Evolutionary conservation across 2,888 invertebrate genomes (phyloP), one percentile per base, ranked within the genome.

Genomic region (Achlya flavicornis): DNA sequence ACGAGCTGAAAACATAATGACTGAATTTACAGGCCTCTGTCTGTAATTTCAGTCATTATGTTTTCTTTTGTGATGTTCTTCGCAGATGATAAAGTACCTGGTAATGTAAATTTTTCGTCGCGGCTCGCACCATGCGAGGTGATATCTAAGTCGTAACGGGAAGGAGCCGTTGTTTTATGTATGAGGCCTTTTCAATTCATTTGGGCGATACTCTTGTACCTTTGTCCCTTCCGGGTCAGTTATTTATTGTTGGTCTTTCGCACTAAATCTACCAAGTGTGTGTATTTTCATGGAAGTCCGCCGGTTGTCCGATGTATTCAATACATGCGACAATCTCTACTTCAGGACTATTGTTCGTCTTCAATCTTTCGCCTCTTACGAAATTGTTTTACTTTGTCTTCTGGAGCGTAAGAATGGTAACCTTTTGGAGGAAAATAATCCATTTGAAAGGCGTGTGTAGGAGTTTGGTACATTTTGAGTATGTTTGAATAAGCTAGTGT

Each of bases 161-260:
- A 80, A 78, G 81, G 78, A 80, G 73, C 74, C 80, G 81, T 89
- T 92, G 91, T 90, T 89, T 92, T 91, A 92, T 92, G 91, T 92
- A 92, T 92, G 92, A 92, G 86, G 79, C 86, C 90, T 87, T 91
- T 92, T 90, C 92, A 91, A 92, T 92, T 92, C 91, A 92, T 92
- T 92, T 91, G 89, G 85, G 84, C 86, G 84, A 87, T 86, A 86
- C 87, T 86, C 83, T 85, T 84, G 86, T 87, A 90, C 90, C 92
- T 91, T 89, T 89, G 90, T 91, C 92, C 90, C 86, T 91, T 91
- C 88, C 90, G 91, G 91, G 88, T 90, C 90, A 90, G 87, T 92
- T 91, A 92, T 92, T 92, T 92, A 92, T 91, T 91, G 88, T 87
- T 82, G 76, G 85, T 89, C 87, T 91, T 88, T 89, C 86, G 80